Conservation (phyloP, 2,113 vertebrate species). For the Indri indri region DNA sequence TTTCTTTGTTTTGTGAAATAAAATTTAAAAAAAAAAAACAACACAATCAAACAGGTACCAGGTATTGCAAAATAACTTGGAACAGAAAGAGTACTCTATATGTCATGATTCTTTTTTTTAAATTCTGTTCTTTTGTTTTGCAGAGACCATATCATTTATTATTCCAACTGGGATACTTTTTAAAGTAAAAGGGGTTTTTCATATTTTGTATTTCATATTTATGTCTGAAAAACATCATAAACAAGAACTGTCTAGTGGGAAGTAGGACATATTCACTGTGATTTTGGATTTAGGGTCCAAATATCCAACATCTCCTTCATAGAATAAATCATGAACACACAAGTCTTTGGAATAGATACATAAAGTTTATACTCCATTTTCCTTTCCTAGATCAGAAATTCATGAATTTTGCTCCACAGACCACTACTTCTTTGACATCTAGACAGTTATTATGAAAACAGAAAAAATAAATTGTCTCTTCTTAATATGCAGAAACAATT, state of each 20-base stretch:
- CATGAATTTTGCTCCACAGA: not conserved
- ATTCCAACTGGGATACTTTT: not conserved
- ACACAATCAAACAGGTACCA: not conserved
- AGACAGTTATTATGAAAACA: not conserved
- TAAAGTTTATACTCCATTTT: conserved; percentile 19
- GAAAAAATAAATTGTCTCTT: not conserved
- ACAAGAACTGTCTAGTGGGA: not conserved
- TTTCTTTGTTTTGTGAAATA: not conserved
- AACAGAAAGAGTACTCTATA: not conserved
- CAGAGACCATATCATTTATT: conserved; percentile 27
- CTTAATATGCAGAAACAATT: not conserved
- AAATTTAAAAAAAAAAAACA: not conserved
- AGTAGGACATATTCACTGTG: not conserved
- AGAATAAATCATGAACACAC: conserved; percentile 46
- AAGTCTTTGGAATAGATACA: not conserved
- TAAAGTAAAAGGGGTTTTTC: not conserved
- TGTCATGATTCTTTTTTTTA: not conserved
- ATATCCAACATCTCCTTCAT: conserved; percentile 41
- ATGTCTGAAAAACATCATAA: conserved; percentile 49
- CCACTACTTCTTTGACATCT: not conserved
- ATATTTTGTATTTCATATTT: conserved; percentile 40
- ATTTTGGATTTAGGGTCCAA: conserved; percentile 50
- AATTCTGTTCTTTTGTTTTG: conserved; percentile 7
- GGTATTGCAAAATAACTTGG: not conserved
- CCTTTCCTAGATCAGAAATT: not conserved